Percentiles rank a stretch among this genome's conserved stretches.
Evolutionary conservation across 2,797 vertebrate species (phyloP).

Genomic region (Manis crassicaudata): DNA sequence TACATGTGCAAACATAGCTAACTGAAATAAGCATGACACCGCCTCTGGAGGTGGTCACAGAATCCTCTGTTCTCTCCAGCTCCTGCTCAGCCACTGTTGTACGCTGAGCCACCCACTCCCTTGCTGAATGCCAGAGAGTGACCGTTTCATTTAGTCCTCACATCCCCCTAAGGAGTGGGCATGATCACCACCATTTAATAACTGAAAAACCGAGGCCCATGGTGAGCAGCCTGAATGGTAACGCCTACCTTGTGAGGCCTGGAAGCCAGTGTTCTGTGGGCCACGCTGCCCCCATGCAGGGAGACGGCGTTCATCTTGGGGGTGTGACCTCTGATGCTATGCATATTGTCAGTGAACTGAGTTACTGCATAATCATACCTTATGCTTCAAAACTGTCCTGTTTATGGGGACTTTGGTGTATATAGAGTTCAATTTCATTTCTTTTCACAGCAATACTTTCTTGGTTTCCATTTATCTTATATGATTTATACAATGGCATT

Average conservation of each 20-base stretch:
- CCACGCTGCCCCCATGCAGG: neutral
- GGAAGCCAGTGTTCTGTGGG: neutral
- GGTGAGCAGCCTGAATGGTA: too few relatives aligned
- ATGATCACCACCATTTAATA: neutral
- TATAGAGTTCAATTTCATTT: constrained; percentile 20
- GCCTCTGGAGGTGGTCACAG: neutral
- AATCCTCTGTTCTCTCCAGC: neutral
- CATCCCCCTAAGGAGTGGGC: neutral
- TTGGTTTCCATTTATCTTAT: constrained; percentile 71
- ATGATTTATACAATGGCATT: constrained; percentile 62
- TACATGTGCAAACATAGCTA: neutral
- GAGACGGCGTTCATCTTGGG: neutral
- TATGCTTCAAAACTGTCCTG: constrained; percentile 31
- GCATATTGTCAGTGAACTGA: constrained; percentile 1
- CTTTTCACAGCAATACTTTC: constrained; percentile 72
- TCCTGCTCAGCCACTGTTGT: accelerated
- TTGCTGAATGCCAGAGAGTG: neutral
- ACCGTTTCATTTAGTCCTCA: neutral
- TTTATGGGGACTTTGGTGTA: neutral
- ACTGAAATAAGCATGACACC: neutral
- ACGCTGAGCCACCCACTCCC: neutral
- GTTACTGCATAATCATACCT: neutral
- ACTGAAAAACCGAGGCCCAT: neutral
- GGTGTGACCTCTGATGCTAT: neutral
- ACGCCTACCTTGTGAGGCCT: neutral